Evolutionary conservation across 2,888 invertebrate species (phyloP), one percentile per base, ranked within the genome.

Genomic region (Lucinisca nassula): DNA sequence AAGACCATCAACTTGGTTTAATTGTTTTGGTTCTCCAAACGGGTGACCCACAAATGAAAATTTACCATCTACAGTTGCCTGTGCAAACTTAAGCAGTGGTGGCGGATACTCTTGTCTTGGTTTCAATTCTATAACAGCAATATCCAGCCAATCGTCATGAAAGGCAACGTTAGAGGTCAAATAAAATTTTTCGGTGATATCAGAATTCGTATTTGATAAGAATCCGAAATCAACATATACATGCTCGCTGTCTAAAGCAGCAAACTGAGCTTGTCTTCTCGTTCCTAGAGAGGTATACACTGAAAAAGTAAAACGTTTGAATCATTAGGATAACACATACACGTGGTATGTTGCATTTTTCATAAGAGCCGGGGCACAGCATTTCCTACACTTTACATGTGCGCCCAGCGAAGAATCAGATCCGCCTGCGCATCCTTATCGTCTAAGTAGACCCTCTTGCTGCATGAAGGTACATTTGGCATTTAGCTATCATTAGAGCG

Each of bases 21-120:
- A 0, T 30, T 74, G 21, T 55, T 82, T 85, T 27, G n/a, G n/a
- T n/a, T 35, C 45, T 27, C 82, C 80, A 12, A 32, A 14, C 21
- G 85, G 51, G 58, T 90, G 90, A 21, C 90, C 85, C n/a, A 90
- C 75, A 0, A 90, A 75, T 72, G 75, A 55, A 37, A 90, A 84
- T 12, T 21, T 21, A 21, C 73, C 8, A 14, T 84, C 67, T 12
- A 38, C 49, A 14, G 32, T 49, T 24, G 85, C 74, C 10, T 74
- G 24, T 14, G 51, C 51, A 76, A 88, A 90, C 8, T 30, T 40
- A 35, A 35, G 79, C 2, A 90, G 61, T 49, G 90, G 45, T n/a
- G 17, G 49, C 30, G 90, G 90, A n/a, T 86, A 75, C 1, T 51
- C 78, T 2, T 49, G 27, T 45, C 76, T 67, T 24, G 30, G 27